Evolutionary conservation across 2,113 vertebrate species (phyloP), one percentile per base, ranked within the genome.

Genomic region (Xenopus borealis): DNA sequence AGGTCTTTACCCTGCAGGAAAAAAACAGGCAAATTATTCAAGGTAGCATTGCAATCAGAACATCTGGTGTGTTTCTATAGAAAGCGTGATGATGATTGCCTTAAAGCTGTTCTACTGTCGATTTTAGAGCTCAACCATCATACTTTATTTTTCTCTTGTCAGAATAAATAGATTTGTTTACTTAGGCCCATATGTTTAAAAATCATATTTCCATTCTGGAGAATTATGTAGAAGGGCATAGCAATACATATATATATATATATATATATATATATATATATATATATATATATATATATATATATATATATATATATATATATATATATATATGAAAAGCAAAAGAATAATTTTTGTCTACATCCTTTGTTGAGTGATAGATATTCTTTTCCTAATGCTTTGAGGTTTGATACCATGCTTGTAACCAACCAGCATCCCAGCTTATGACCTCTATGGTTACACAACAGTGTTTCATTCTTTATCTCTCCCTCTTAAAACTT

Each of bases 11-110:
- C 5, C 84, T 85, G 85, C 77, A 83, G 66, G 74, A 77, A 69
- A 77, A 61, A 77, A 77, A 45, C 66, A 57, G 66, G 66, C 67
- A 77, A 80, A 84, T 85, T 79, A 50, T 58, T 17, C 81, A 62
- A 84, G 80, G 86, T 75, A 79, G 72, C 81, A 79, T 64, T 71
- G 61, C 85, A 83, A 84, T 80, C 82, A 84, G 85, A 89, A 85
- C 86, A 89, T 85, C 84, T 90, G 86, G 84, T 85, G 61, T 81
- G 82, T 86, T 78, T 82, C 78, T 85, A 10, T 78, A 68, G 45
- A 55, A 79, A 80, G 79, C 78, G 59, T 55, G 72, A 73, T 84
- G 82, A 80, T 72, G 82, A 80, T 75, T 82, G 81, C 83, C 3
- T 77, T 82, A 82, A 66, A 50, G 84, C 78, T 84, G 72, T 86